Evolutionary conservation across 53 echinoderm and acorn worm genomes (phyloP).

Genomic region (Zoroaster sp.): DNA sequence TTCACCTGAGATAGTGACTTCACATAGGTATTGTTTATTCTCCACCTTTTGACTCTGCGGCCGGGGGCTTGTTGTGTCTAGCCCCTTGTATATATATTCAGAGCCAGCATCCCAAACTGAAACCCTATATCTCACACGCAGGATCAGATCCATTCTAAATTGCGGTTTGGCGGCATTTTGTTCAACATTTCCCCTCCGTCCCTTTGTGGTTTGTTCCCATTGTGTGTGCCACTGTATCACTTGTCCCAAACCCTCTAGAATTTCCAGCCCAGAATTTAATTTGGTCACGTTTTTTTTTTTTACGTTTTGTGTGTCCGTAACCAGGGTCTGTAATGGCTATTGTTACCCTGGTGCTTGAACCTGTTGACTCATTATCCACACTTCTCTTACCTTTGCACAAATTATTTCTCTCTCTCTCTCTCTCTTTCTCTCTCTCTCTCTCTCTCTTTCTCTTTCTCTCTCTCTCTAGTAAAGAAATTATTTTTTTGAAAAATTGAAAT

Average conservation of each 20-base stretch:
- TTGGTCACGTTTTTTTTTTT: conserved; percentile 25
- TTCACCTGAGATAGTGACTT: conserved; percentile 16
- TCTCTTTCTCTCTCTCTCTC: neutral
- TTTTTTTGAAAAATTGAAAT: no score
- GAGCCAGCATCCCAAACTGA: neutral
- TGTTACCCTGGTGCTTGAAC: conserved; percentile 1
- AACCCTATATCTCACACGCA: neutral
- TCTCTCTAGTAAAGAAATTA: no score
- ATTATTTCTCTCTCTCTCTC: neutral
- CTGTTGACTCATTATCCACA: conserved; percentile 30
- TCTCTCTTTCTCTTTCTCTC: neutral
- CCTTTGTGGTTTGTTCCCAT: conserved; percentile 49
- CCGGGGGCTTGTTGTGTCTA: conserved; percentile 39
- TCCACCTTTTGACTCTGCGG: neutral
- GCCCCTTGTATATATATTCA: conserved; percentile 5
- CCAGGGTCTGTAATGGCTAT: neutral
- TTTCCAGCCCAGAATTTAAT: conserved; percentile 39
- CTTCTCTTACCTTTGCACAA: neutral
- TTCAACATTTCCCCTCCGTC: conserved; percentile 34
- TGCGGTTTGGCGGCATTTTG: conserved; percentile 16
- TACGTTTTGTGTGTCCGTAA: neutral
- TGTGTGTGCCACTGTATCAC: conserved; percentile 49
- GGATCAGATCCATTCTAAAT: conserved; percentile 15
- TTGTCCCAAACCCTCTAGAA: conserved; percentile 37
- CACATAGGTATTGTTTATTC: conserved; percentile 7